phyloP scores from a whole-genome alignment of 2,113 vertebrate species.

The Scomber colias region DNA sequence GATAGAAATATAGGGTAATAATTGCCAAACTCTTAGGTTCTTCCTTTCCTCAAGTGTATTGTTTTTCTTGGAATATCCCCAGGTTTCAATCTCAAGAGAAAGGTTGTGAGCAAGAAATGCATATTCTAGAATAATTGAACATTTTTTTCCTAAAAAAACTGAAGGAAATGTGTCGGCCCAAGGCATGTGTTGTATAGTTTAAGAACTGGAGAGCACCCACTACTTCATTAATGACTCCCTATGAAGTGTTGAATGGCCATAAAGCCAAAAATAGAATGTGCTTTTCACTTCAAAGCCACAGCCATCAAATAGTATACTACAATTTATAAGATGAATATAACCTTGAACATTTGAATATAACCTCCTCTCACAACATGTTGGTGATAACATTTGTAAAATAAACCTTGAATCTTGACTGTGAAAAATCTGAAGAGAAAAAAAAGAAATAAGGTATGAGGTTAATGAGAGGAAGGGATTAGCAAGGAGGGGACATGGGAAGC shows the following conservation, averaged over 20 bases:
- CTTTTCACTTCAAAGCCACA: background rate
- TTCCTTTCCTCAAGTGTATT: background rate
- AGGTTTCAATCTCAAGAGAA: conserved; percentile 3
- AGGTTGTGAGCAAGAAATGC: background rate
- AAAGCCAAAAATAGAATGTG: background rate
- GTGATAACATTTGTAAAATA: background rate
- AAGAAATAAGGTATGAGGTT: conserved; percentile 23
- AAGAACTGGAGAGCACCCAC: background rate
- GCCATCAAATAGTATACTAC: background rate
- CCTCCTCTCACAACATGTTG: background rate
- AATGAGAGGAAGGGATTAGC: conserved; percentile 53
- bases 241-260: background rate
- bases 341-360: background rate
- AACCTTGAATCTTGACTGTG: background rate
- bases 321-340: background rate
- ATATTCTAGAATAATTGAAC: conserved; percentile 21
- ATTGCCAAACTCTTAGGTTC: background rate
- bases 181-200: conserved; percentile 8
- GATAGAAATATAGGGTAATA: background rate
- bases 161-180: conserved; percentile 18
- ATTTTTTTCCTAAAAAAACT: conserved; percentile 17
- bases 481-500: conserved; percentile 19
- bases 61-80: conserved; percentile 1
- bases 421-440: background rate
- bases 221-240: conserved; percentile 8